Conservation (phyloP, 2,888 invertebrate species). For the Polylopha cassiicola region DNA sequence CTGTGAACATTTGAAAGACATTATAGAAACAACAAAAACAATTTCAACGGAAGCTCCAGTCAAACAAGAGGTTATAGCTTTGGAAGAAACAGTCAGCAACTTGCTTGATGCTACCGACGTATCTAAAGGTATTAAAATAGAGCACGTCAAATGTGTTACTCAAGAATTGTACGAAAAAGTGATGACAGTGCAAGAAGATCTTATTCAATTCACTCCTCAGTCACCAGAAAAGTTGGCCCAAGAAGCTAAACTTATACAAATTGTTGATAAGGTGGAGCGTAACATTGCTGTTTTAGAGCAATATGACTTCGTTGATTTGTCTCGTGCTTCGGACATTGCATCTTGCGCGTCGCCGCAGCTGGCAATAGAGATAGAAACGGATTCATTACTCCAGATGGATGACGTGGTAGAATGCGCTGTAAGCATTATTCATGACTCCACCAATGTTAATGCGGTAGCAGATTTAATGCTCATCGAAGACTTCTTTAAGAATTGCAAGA, state of each 20-base stretch:
- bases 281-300: constrained; percentile 59
- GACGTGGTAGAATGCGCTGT: constrained; percentile 49
- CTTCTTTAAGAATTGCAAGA: constrained; percentile 53
- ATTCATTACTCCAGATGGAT: constrained; percentile 46
- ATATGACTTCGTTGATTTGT: constrained; percentile 56
- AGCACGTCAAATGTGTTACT: constrained; percentile 46
- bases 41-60: constrained; percentile 20
- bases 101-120: constrained; percentile 48
- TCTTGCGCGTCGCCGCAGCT: constrained; percentile 40
- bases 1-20: constrained; percentile 47
- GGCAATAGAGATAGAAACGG: constrained; percentile 46
- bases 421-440: constrained; percentile 44
- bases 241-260: constrained; percentile 54
- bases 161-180: constrained; percentile 53
- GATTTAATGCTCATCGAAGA: constrained; percentile 52
- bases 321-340: constrained; percentile 47
- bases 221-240: constrained; percentile 37
- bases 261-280: constrained; percentile 52
- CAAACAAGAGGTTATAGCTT: constrained; percentile 32
- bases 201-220: constrained; percentile 47
- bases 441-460: constrained; percentile 38
- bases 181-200: constrained; percentile 50
- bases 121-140: constrained; percentile 45
- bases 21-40: constrained; percentile 38
- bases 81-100: constrained; percentile 41